Evolutionary conservation across 1,140 invertebrate species (phyloP), one percentile per base, ranked within the genome.

Genomic region (Ericerus pela): DNA sequence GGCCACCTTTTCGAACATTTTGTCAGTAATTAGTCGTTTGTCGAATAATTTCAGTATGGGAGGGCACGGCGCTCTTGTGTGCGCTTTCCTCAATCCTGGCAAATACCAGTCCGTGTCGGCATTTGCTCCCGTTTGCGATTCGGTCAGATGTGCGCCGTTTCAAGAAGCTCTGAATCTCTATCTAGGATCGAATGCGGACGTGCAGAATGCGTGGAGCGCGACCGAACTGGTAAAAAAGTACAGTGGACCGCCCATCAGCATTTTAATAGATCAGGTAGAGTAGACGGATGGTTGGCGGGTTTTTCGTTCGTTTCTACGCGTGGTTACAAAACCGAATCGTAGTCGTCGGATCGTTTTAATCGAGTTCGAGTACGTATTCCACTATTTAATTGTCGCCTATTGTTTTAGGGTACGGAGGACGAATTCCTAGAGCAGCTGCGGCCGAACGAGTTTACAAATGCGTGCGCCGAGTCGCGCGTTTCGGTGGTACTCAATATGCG

Each of bases 121-220:
- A n/a, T 98, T 99, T 78, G 80, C 96, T 20, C 93, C 96, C 0
- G 97, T 98, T 65, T 82, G 82, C 52, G 94, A 97, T 73, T 93
- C 95, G 0, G 77, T 73, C 12, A 71, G 80, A 36, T 85, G 84
- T 64, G 76, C 79, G 2, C 53, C 51, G 30, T 54, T 54, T 24
- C 16, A 24, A 11, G 18, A 88, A 68, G 88, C 86, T 10, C 88
- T 99, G 58, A 71, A 69, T 56, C 88, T 85, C 5, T 98, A 97
- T 67, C 73, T 99, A 18, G 91, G 93, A 47, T 58, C 63, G n/a
- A 65, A 79, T 63, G 64, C 75, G 59, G 68, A 71, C 5, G 68
- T 72, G 16, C 96, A 92, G 91, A 74, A 76, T 58, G 72, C 84
- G 55, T 97, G 89, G 79, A 95, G 99, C 76, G 84, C 94, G 1